These are phyloP conservation scores for Hyles vespertilio DNA, from an alignment of 1,140 invertebrate species.

Conservation along the genomic window DNA sequence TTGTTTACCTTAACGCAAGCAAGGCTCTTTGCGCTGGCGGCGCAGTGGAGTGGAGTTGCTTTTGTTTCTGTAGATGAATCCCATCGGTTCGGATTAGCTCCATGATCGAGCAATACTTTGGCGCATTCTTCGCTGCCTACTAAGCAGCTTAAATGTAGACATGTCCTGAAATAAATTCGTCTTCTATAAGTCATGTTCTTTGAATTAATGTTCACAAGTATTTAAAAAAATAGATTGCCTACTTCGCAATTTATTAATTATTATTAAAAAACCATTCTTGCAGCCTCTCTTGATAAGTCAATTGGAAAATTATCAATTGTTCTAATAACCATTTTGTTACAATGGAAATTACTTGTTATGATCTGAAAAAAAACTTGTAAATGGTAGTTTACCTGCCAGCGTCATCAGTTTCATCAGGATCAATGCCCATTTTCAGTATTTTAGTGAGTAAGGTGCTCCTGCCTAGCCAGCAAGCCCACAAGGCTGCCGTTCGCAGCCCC, in stretches of 20 bases:
- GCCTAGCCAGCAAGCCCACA: constrained; percentile 76
- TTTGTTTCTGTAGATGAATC: constrained; percentile 77
- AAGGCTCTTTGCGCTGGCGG: constrained; percentile 80
- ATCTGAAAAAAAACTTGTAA: too few species aligned
- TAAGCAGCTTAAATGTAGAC: constrained; percentile 86
- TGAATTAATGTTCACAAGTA: too few species aligned
- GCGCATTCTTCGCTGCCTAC: constrained; percentile 80
- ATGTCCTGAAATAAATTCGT: constrained; percentile 75
- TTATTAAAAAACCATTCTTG: too few species aligned
- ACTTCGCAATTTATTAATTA: too few species aligned
- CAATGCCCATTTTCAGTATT: constrained; percentile 60
- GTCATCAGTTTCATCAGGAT: constrained; percentile 64
- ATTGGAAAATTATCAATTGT: too few species aligned
- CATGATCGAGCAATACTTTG: constrained; percentile 79
- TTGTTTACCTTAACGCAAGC: constrained; percentile 66
- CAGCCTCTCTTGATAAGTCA: too few species aligned
- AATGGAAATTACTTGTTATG: too few species aligned
- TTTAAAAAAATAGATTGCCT: too few species aligned
- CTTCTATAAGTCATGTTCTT: not conserved
- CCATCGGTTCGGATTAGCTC: constrained; percentile 81
- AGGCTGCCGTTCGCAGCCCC: constrained; percentile 32
- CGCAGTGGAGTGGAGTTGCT: constrained; percentile 86
- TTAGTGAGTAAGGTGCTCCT: constrained; percentile 55
- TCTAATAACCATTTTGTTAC: too few species aligned
- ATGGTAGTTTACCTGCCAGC: constrained; percentile 65